A percentile compares a stretch with the other conserved stretches of the same genome.
These are phyloP conservation scores for Shinisaurus crocodilurus DNA, from an alignment of 2,113 vertebrate genomes.

Conservation along the genomic window DNA sequence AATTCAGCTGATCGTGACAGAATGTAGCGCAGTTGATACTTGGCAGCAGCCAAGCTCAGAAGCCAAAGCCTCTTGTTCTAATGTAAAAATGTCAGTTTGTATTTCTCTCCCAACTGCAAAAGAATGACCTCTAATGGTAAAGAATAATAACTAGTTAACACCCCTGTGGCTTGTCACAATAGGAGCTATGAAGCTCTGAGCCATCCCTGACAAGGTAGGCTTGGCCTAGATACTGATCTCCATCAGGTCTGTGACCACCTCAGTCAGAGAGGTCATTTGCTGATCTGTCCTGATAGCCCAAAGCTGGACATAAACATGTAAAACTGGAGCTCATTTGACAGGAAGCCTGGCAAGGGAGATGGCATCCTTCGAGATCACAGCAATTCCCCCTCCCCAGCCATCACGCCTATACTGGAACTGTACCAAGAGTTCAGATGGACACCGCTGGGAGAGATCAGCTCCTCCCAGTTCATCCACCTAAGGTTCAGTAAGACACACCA, in stretches of 20 bases:
- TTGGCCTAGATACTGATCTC: neutral
- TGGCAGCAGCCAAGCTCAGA: neutral
- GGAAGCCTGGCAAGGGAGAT: too few species aligned
- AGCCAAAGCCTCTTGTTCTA: neutral
- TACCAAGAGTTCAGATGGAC: too few species aligned
- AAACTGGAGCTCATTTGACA: neutral
- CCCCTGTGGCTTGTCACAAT: neutral
- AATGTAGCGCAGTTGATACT: rapidly evolving
- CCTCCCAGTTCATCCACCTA: too few species aligned
- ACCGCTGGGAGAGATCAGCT: too few species aligned
- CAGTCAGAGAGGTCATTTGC: neutral
- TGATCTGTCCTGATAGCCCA: neutral
- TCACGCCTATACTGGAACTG: too few species aligned
- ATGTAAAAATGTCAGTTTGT: neutral
- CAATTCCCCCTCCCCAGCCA: too few species aligned
- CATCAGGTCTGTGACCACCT: neutral
- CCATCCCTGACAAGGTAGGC: neutral
- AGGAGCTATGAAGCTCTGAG: neutral
- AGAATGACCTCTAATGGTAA: neutral
- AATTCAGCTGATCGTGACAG: rapidly evolving
- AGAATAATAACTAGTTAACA: neutral
- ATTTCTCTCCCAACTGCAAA: neutral
- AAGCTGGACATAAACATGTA: neutral
- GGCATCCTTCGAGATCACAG: too few species aligned
- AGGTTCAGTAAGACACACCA: too few species aligned